A percentile compares a stretch with the other conserved stretches of the same genome.
phyloP scores from a whole-genome alignment of 23 tunicate species.

The Phallusia fumigata region DNA sequence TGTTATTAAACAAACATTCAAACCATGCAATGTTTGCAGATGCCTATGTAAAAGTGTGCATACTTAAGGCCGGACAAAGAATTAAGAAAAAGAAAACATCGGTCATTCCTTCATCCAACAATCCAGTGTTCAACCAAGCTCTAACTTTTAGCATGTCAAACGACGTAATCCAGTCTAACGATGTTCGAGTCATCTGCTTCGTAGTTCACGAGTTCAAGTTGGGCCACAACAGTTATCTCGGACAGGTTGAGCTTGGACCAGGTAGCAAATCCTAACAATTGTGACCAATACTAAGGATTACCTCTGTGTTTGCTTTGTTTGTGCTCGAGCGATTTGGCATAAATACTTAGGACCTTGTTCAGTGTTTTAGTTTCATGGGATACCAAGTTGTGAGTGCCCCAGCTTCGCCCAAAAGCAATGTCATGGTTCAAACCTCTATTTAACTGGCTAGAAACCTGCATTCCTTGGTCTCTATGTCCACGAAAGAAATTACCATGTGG shows the following conservation, averaged over 20 bases:
- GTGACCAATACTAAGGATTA: no score
- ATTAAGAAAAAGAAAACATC: slow-evolving; percentile 59
- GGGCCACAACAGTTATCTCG: slow-evolving; percentile 34
- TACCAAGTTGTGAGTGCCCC: no score
- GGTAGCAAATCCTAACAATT: slow-evolving; percentile 20
- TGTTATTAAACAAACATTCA: no score
- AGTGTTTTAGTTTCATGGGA: no score
- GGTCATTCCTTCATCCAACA: slow-evolving; percentile 13
- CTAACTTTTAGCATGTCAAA: slow-evolving; percentile 41
- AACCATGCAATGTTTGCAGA: slow-evolving; percentile 17
- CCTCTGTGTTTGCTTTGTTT: background rate
- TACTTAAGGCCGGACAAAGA: slow-evolving; percentile 31
- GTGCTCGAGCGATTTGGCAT: background rate
- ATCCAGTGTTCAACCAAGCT: slow-evolving; percentile 66
- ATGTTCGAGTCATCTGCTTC: slow-evolving; percentile 27
- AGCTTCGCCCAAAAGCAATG: no score
- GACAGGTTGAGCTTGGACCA: slow-evolving; percentile 46
- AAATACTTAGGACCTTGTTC: no score
- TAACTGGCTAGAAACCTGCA: no score
- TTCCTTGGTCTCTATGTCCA: no score
- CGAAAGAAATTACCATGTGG: no score
- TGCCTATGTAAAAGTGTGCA: slow-evolving; percentile 46
- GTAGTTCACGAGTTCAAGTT: slow-evolving; percentile 52
- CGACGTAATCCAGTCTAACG: slow-evolving; percentile 29
- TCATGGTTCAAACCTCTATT: no score